These are phyloP conservation scores for Monarcha castaneiventris DNA, from an alignment of 2,113 vertebrate genomes.

Conservation along the genomic window DNA sequence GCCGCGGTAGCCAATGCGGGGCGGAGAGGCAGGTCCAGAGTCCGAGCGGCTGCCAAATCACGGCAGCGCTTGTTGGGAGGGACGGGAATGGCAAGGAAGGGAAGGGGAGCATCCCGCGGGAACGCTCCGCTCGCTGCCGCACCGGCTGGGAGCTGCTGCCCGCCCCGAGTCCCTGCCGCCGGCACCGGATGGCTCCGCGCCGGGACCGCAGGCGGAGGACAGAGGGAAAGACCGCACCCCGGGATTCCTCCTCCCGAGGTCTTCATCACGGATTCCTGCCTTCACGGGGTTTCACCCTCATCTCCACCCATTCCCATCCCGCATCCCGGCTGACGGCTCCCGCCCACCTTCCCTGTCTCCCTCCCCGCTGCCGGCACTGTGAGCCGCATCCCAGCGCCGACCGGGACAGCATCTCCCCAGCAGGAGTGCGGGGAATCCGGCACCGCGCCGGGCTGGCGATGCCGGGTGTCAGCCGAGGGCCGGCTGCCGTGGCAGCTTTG, in stretches of 20 bases:
- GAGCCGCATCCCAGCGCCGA: neutral
- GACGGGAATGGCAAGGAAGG: neutral
- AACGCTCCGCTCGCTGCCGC: neutral
- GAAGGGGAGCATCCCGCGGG: neutral
- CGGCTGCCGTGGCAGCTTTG: neutral
- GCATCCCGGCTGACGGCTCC: neutral
- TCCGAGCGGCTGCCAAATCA: slow-evolving; percentile 16
- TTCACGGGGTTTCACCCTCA: neutral
- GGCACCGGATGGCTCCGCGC: neutral
- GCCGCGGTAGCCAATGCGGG: neutral
- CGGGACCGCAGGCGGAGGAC: neutral
- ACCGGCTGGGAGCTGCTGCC: neutral
- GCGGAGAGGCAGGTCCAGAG: neutral
- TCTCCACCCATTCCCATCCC: neutral
- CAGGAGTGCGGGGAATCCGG: neutral
- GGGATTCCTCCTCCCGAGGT: neutral
- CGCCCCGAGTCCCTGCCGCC: neutral
- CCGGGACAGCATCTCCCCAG: neutral
- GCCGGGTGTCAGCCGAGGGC: neutral
- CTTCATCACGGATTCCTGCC: neutral
- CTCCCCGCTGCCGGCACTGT: neutral
- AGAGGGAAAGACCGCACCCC: no score
- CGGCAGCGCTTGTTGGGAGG: slow-evolving; percentile 3
- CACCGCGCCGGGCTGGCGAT: neutral
- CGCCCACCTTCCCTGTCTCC: no score